Base-by-base conservation (phyloP, 2,888 invertebrate genomes). In the Lasioglossum figueresi region DNA sequence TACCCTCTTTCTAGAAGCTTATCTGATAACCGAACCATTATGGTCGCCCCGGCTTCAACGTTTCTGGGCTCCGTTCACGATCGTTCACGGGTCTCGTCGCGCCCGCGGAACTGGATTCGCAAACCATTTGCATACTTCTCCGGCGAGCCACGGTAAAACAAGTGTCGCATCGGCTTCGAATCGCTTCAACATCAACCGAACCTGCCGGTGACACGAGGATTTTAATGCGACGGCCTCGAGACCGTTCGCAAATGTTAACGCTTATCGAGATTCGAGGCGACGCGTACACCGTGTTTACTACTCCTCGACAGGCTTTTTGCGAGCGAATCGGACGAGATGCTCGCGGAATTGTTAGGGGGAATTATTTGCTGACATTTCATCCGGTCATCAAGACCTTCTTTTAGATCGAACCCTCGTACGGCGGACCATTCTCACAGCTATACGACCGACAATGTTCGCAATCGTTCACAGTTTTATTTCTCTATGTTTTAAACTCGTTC, bases 21-120 rank as follows among this genome's bases (percentile, higher is more conserved):
- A 94, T 94, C 94, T 92, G 94, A 94, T 93, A 92, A 91, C 90
- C 90, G 88, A 87, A 90, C 91, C 89, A 91, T 93, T 93, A 93
- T 91, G 88, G 89, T 82, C 91, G 89, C 88, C 90, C 88, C 89
- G 91, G 89, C 88, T 90, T 86, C 88, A 87, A 82, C 90, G 85
- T 87, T 88, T 88, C 89, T 89, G 91, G 91, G 95, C 16, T 95
- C 4, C 92, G 95, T 93, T 92, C 94, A 93, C 92, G 92, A 92
- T 93, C 86, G 84, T 84, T 85, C 84, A 80, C 87, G 82, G 66
- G 72, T 45, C 79, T 80, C 81, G 82, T 82, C 72, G 80, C 80
- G 82, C 76, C 82, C 52, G 27, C 66, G 66, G 34, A 75, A 56
- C 68, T 71, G 82, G 79, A 85, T 63, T 31, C 63, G 31, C 73